Evolutionary conservation across 1,140 invertebrate genomes (phyloP), one percentile per base, ranked within the genome.

Genomic region (Bombus terrestris): DNA sequence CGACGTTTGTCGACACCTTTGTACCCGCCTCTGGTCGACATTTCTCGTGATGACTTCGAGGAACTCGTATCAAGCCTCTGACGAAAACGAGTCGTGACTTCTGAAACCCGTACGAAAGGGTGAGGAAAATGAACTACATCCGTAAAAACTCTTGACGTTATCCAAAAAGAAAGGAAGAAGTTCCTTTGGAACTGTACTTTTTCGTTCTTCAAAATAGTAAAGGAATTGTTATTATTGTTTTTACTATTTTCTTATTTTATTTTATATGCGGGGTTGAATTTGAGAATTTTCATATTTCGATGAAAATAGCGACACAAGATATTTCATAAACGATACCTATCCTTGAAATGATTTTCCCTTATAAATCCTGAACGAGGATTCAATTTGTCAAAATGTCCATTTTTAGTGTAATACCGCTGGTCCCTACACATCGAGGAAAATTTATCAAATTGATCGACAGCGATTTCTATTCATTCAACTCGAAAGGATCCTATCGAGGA

Each of bases 1-100:
- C 47, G 37, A 39, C 22, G 59, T 64, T 72, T 68, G 83, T 57
- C 68, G 77, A 72, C 83, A 73, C 68, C 75, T 85, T 73, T 43
- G 68, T 32, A 68, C 41, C 15, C 22, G 15, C 15, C 77, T n/a
- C 28, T 66, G 32, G 32, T 79, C 5, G 25, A 35, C 62, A 41
- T 28, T 69, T n/a, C 25, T 64, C 37, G 32, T 39, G 66, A 69
- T n/a, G 66, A 37, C 22, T 69, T 83, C 73, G 62, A 10, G 62
- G 73, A 77, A 77, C 28, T 8, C 72, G 59, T n/a, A 25, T 37
- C 57, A 1, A 83, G 15, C 35, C 72, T 32, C 43, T 15, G 62
- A 83, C 68, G 47, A 83, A 77, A 83, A 57, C 59, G 25, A 66
- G 32, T 66, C 53, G 68, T 15, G 64, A 15, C 47, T 28, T 18